Evolutionary conservation across 2,888 invertebrate genomes (phyloP).

Genomic region (Heterodera filipjevi): DNA sequence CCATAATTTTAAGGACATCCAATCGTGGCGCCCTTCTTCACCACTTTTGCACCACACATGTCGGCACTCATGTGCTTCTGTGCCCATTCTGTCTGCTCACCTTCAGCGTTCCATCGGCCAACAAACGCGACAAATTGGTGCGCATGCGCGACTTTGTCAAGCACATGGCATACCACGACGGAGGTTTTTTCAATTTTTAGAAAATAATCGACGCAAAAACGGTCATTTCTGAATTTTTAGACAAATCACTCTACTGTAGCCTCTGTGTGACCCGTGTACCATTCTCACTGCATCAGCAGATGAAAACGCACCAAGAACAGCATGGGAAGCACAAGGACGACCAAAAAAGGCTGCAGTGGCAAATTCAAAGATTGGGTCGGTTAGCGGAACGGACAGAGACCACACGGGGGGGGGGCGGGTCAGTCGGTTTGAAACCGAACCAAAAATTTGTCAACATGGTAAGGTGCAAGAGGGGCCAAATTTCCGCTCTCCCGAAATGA

Average conservation of each 20-base stretch:
- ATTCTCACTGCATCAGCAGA: not conserved
- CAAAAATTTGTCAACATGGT: too few relatives aligned
- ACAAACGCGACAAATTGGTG: not conserved
- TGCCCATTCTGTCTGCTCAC: conserved; percentile 4
- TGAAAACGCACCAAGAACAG: not conserved
- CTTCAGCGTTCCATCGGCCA: not conserved
- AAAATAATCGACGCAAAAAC: too few relatives aligned
- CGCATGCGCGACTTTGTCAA: not conserved
- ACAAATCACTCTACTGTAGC: not conserved
- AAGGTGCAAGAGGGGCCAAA: too few relatives aligned
- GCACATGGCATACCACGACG: not conserved
- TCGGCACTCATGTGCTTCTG: not conserved
- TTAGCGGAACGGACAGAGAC: too few relatives aligned
- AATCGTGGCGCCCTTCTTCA: not conserved
- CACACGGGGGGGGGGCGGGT: too few relatives aligned
- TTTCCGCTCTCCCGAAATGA: too few relatives aligned
- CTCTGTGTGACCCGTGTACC: not conserved
- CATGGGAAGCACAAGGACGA: too few relatives aligned
- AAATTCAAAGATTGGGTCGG: too few relatives aligned
- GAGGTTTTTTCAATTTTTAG: not conserved
- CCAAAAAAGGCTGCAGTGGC: too few relatives aligned
- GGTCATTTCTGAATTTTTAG: not conserved
- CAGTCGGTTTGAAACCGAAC: too few relatives aligned
- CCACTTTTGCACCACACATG: not conserved
- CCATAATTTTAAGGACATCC: too few relatives aligned